Conservation (phyloP, 1,140 invertebrate species). For the Physella acuta region DNA sequence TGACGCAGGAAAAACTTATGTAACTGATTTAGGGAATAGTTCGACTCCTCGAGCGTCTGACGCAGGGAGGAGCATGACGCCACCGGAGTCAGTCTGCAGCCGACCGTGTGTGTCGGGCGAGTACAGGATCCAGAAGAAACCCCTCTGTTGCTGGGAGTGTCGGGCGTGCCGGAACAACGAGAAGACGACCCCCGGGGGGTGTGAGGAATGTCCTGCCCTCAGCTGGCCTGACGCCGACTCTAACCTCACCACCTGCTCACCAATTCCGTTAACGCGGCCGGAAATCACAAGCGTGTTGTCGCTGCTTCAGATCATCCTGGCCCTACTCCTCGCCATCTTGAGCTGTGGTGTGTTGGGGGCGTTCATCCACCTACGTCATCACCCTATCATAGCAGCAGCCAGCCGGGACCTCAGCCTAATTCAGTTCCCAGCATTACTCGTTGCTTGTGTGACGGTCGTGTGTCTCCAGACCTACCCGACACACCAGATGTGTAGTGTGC, state of each 20-base stretch:
- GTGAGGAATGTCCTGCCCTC: constrained; percentile 30
- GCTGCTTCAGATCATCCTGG: constrained; percentile 61
- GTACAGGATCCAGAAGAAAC: constrained; percentile 27
- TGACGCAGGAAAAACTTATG: too few relatives aligned
- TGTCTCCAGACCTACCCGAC: constrained; percentile 72
- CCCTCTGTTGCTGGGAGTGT: constrained; percentile 35
- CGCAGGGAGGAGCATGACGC: too few relatives aligned
- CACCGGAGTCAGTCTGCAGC: constrained; percentile 41
- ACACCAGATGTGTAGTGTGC: constrained; percentile 57
- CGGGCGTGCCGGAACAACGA: constrained; percentile 34
- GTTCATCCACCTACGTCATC: constrained; percentile 76
- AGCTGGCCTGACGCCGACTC: constrained; percentile 56
- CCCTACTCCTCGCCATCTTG: constrained; percentile 60
- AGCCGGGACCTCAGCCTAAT: constrained; percentile 87
- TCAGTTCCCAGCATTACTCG: constrained; percentile 79
- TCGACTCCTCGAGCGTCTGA: not conserved
- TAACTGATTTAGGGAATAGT: too few relatives aligned
- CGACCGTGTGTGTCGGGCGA: constrained; percentile 27
- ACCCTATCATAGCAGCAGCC: constrained; percentile 85
- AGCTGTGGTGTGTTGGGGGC: constrained; percentile 62
- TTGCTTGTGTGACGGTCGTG: constrained; percentile 88
- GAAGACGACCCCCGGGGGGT: constrained; percentile 25
- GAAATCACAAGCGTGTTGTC: constrained; percentile 44
- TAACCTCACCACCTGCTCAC: constrained; percentile 63
- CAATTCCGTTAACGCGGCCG: constrained; percentile 35